Evolutionary conservation across 2,113 vertebrate genomes (phyloP), one percentile per base, ranked within the genome.

Genomic region (Lanius collurio): DNA sequence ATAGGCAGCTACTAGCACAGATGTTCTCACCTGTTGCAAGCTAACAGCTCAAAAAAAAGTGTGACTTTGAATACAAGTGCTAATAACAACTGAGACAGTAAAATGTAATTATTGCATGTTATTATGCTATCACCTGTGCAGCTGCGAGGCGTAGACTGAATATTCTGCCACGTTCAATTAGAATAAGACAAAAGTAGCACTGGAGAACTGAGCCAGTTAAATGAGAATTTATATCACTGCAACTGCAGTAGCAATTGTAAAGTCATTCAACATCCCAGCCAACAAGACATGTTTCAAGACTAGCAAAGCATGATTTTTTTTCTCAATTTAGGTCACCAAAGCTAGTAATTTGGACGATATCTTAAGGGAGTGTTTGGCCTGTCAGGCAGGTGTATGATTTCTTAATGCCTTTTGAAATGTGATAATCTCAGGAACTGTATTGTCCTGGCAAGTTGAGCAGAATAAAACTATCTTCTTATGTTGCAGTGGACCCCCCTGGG

Each of bases 51-150:
- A 96, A 96, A 96, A 97, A 93, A 92, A 76, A 41, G 82, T 97
- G 96, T 91, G 91, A 95, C 76, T 95, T 94, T 71, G 81, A 94
- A 88, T 94, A 87, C 39, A 88, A 95, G 91, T 94, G 93, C 94
- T 95, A 96, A 95, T 90, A 97, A 97, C 92, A 97, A 94, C 93
- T 60, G 74, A 96, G 96, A 97, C 87, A 87, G 82, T 95, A 94
- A 90, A 95, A 93, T 90, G 83, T 94, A 95, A 97, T 97, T 97
- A 97, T 95, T 94, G 90, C 59, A n/a, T 94, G 95, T 94, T 95
- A 91, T 93, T 95, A 91, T 76, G 85, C 96, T 97, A 94, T 97
- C 97, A 97, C 94, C 97, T 97, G 96, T 94, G 94, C 90, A 96
- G 90, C 95, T 97, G 84, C 0, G 7, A 97, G 79, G 69, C 14